phyloP scores from a whole-genome alignment of 64 coral and sea anemone genomes.

The Stylophora pistillata region DNA sequence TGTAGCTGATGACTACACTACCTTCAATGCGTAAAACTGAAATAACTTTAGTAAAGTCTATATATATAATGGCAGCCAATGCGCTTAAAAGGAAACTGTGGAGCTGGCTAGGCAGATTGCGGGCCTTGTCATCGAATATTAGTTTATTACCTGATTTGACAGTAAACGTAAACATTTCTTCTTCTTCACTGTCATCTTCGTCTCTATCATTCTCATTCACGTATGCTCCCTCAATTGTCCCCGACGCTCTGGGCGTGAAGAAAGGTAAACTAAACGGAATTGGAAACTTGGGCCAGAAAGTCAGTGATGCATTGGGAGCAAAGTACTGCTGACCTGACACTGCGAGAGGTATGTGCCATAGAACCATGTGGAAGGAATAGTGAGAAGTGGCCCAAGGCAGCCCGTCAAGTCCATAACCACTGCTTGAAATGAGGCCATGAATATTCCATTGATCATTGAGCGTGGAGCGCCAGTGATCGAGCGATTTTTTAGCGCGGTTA shows the following conservation, averaged over 20 bases:
- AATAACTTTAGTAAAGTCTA: too few species aligned
- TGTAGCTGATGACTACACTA: too few species aligned
- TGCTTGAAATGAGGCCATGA: conserved; percentile 81
- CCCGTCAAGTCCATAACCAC: conserved; percentile 83
- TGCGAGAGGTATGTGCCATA: conserved; percentile 89
- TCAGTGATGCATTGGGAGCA: conserved; percentile 70
- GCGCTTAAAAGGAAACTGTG: too few species aligned
- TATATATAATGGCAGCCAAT: too few species aligned
- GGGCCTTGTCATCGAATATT: neutral
- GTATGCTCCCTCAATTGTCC: conserved; percentile 66
- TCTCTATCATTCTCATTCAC: conserved; percentile 22
- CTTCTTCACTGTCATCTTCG: conserved; percentile 41
- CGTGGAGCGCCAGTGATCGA: conserved; percentile 78
- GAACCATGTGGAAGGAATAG: conserved; percentile 78
- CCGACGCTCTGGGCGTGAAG: conserved; percentile 79
- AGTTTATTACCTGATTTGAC: conserved; percentile 59
- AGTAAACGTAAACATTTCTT: conserved; percentile 88
- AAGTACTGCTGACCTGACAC: conserved; percentile 86
- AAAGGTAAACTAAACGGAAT: conserved; percentile 84
- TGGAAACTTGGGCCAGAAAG: conserved; percentile 77
- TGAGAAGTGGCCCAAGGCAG: conserved; percentile 92
- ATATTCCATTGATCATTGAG: conserved; percentile 94
- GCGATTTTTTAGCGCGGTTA: conserved; percentile 75
- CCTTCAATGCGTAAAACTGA: too few species aligned
- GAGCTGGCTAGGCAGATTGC: neutral